phyloP scores from a whole-genome alignment of 2,113 vertebrate genomes.

The Grantiella picta region DNA sequence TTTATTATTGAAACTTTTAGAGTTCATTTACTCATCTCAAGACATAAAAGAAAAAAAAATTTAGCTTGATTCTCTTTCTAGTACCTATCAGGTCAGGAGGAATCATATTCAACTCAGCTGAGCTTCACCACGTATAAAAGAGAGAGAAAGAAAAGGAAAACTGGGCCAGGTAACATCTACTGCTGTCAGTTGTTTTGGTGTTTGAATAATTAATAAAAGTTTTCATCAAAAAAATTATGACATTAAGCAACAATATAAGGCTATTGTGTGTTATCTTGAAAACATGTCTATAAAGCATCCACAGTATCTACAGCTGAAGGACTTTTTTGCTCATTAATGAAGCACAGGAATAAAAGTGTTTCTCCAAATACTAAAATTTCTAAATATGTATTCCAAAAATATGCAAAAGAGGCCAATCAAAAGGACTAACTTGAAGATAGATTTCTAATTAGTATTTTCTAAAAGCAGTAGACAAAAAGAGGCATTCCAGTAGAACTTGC shows the following conservation, averaged over 20 bases:
- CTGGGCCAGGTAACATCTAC: not conserved
- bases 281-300: not conserved
- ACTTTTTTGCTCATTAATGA: not conserved
- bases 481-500: not conserved
- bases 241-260: not conserved
- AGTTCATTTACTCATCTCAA: not conserved
- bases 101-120: not conserved
- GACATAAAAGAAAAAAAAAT: not conserved
- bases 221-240: constrained; percentile 15
- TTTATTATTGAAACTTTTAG: not conserved
- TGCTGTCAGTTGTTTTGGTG: not conserved
- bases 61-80: not conserved
- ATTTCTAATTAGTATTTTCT: not conserved
- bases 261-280: not conserved
- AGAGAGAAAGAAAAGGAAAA: not conserved
- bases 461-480: not conserved
- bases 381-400: not conserved
- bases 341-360: not conserved
- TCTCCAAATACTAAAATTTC: not conserved
- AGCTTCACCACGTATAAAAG: not conserved
- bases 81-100: not conserved
- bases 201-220: constrained; percentile 14
- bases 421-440: not conserved
- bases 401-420: not conserved
- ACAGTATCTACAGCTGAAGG: not conserved